A percentile compares a stretch with the other conserved stretches of the same genome.
phyloP scores from a whole-genome alignment of 2,113 vertebrate species.

The Oenanthe oenanthe region DNA sequence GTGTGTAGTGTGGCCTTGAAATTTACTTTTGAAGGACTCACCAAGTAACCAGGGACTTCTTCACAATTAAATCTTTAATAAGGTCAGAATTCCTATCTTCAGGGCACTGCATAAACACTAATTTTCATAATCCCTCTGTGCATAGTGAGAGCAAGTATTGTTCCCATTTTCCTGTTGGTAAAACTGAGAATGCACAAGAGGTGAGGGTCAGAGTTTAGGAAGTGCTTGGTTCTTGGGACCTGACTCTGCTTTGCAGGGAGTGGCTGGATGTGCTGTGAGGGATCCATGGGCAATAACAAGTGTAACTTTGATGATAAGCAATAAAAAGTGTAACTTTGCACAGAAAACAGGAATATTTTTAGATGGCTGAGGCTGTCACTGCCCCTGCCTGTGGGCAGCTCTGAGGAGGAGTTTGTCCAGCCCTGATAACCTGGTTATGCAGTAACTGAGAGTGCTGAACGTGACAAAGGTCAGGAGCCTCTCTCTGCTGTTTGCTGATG shows the following conservation, averaged over 20 bases:
- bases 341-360: neutral
- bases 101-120: neutral
- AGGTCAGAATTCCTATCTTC: constrained; percentile 17
- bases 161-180: neutral
- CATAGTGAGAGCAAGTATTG: neutral
- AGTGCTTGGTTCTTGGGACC: neutral
- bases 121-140: neutral
- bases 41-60: neutral
- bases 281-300: neutral
- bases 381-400: neutral
- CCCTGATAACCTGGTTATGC: neutral
- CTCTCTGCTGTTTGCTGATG: neutral
- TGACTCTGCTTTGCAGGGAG: neutral
- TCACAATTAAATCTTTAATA: constrained; percentile 60
- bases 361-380: neutral
- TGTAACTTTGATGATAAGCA: neutral
- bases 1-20: neutral
- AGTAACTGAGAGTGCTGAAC: neutral
- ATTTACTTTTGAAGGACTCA: neutral
- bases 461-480: neutral
- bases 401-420: neutral
- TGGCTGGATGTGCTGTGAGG: neutral
- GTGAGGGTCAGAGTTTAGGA: neutral
- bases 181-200: neutral
- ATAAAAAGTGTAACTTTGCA: rapidly evolving